These are phyloP conservation scores for Sterna hirundo DNA, from an alignment of 2,113 vertebrate species.

Conservation along the genomic window DNA sequence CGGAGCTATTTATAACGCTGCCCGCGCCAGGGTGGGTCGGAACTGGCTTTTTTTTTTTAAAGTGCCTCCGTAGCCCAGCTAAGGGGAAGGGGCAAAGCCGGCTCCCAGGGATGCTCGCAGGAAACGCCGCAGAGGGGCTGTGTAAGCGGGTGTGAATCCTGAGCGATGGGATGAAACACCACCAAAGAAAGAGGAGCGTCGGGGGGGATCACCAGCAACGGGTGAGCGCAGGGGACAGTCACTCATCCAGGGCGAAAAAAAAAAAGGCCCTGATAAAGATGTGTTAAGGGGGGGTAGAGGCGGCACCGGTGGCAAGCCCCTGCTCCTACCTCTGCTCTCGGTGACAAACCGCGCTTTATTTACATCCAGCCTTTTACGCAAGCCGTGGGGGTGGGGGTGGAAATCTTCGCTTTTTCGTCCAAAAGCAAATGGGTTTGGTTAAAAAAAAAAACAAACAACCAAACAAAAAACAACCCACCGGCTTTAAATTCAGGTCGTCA, in stretches of 20 bases:
- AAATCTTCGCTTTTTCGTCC: not conserved
- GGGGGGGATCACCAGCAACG: fast-evolving
- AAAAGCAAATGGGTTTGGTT: not conserved
- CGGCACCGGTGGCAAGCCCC: not conserved
- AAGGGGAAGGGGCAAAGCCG: not conserved
- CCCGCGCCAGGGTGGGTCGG: not conserved
- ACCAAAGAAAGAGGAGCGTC: not conserved
- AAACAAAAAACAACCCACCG: too few species aligned
- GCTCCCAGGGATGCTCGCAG: not conserved
- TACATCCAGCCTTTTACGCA: not conserved
- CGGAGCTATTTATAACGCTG: slow-evolving; percentile 15
- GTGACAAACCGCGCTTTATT: not conserved
- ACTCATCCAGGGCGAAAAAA: not conserved
- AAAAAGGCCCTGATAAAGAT: not conserved
- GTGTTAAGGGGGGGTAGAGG: not conserved
- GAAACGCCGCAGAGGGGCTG: not conserved
- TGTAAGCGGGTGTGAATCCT: not conserved
- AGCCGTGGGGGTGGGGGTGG: not conserved
- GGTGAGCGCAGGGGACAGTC: not conserved
- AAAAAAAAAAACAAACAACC: not conserved
- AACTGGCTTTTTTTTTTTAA: not conserved
- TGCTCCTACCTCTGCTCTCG: not conserved
- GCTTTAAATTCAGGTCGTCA: not conserved
- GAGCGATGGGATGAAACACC: not conserved
- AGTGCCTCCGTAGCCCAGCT: not conserved